A percentile compares a stretch with the other conserved stretches of the same genome.
phyloP scores from a whole-genome alignment of 2,113 vertebrate species.

The Catharus minimus region DNA sequence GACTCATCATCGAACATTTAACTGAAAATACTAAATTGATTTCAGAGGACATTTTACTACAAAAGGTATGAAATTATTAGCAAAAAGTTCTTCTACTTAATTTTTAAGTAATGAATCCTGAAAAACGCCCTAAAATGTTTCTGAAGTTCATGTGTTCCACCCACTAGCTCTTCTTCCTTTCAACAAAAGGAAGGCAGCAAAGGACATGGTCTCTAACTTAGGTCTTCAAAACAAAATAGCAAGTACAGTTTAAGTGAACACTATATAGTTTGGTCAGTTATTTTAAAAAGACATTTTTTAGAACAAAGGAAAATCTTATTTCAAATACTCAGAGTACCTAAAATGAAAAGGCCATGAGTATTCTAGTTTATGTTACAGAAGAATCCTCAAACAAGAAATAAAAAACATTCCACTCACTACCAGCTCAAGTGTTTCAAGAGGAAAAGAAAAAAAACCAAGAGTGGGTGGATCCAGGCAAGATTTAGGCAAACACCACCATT shows the following conservation, averaged over 20 bases:
- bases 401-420: background rate
- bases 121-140: background rate
- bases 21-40: background rate
- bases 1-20: background rate
- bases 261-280: background rate
- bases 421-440: background rate
- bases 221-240: accelerated
- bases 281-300: background rate
- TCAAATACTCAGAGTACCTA: background rate
- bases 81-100: background rate
- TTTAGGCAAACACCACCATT: background rate
- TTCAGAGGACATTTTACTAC: background rate
- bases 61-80: background rate
- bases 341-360: background rate
- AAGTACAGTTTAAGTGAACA: accelerated
- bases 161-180: background rate
- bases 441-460: background rate
- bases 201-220: background rate
- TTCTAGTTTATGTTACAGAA: accelerated
- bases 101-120: background rate
- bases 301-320: background rate
- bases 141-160: background rate
- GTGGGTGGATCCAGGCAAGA: background rate
- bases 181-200: background rate
- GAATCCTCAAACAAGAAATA: background rate